Base-by-base conservation (phyloP, 2,113 vertebrate species). In the Alosa alosa region DNA sequence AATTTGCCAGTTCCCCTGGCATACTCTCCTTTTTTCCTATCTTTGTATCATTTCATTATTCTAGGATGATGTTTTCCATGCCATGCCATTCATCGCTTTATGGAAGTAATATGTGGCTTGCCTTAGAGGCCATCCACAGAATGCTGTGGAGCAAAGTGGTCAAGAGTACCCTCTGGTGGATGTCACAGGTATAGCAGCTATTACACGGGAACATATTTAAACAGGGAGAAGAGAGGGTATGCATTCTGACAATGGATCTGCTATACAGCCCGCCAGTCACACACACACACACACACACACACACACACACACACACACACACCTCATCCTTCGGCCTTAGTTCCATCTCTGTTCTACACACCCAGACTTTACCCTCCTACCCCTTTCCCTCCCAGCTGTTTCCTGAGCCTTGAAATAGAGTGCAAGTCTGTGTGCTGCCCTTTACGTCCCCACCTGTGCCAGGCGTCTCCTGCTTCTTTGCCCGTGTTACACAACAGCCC, bases 251-350 rank as follows among this genome's bases (percentile, higher is more conserved):
- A 81, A 7, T 72, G 8, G 44, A 46, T 22, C 11, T 45, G 49
- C 47, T 18, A 1, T 60, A 1, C 39, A 39, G 25, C 8, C 22
- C 13, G 13, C 8, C 47, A 64, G 18, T 4, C 0, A 82, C 57
- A 83, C 41, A 81, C 22, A 83, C 47, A 83, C 46, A 49, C n/a
- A 83, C 82, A 83, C 82, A 52, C 82, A 83, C 47, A 52, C 47
- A 18, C 46, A 82, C 22, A 82, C 20, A 22, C 50, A 86, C 39
- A 81, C 7, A 18, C 82, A 15, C 55, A 11, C 31, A 55, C 22
- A 72, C 64, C 60, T 64, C 18, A n/a, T 64, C 60, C 60, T 17
- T 18, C 47, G 11, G n/a, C n/a, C 22, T 31, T 6, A 25, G n/a
- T 25, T 36, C 6, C 25, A 72, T 72, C 64, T 36, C 64, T 72